Evolutionary conservation across 2,113 vertebrate genomes (phyloP).

Genomic region (Oreochromis tanganicae): DNA sequence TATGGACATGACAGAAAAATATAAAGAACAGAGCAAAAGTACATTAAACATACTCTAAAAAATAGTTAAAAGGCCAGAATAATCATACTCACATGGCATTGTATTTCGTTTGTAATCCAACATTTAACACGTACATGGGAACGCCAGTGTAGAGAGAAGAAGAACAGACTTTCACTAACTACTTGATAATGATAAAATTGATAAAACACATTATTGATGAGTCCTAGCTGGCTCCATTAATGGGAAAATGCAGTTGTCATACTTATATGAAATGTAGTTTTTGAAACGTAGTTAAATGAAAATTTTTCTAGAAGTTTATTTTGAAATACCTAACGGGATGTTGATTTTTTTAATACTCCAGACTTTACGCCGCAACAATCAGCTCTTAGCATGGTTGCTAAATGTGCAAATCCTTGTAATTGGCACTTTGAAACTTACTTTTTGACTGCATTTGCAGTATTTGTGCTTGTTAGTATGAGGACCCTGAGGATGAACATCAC

Average conservation of each 20-base stretch:
- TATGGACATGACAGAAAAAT: not conserved
- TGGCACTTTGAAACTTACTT: not conserved
- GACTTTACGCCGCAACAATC: not conserved
- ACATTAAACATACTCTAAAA: not conserved
- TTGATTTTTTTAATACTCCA: not conserved
- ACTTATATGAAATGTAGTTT: not conserved
- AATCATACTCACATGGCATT: not conserved
- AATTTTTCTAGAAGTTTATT: not conserved
- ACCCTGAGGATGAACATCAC: rapidly evolving
- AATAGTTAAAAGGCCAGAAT: not conserved
- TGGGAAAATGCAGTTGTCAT: not conserved
- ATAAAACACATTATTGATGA: not conserved
- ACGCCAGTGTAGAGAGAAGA: not conserved
- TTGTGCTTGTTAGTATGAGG: not conserved
- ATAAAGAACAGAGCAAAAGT: not conserved
- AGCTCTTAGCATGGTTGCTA: conserved; percentile 40
- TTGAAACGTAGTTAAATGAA: not conserved
- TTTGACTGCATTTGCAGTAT: not conserved
- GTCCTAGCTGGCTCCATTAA: not conserved
- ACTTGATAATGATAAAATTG: not conserved
- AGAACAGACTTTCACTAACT: not conserved
- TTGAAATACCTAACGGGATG: conserved; percentile 12
- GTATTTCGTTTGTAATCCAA: not conserved
- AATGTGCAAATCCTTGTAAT: not conserved
- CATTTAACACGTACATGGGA: not conserved